A percentile compares a stretch with the other conserved stretches of the same genome.
These are phyloP conservation scores for Philypnodon macrostomus DNA, from an alignment of 2,797 vertebrate species.

Conservation along the genomic window DNA sequence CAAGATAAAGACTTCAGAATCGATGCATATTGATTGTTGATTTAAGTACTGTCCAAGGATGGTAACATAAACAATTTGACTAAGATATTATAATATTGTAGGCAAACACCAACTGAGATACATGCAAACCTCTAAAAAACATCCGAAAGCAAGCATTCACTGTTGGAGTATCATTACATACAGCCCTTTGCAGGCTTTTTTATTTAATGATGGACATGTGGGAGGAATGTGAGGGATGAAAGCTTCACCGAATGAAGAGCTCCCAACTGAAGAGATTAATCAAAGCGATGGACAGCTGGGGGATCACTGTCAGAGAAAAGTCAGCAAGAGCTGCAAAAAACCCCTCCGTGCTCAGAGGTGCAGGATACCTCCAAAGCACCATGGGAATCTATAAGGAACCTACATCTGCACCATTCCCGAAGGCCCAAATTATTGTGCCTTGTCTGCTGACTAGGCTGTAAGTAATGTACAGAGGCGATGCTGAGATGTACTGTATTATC, in stretches of 20 bases:
- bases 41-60: no score
- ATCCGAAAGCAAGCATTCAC: no score
- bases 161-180: no score
- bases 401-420: conserved; percentile 23
- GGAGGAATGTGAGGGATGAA: conserved; percentile 8
- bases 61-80: no score
- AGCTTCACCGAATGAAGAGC: conserved; percentile 32
- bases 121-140: no score
- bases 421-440: conserved; percentile 34
- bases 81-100: no score
- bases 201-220: background rate
- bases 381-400: conserved; percentile 21
- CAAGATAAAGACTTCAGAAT: no score
- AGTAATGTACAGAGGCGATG: conserved; percentile 32
- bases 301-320: conserved; percentile 36
- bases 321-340: conserved; percentile 36
- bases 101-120: no score
- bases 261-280: no score
- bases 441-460: conserved; percentile 38
- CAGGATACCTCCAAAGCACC: conserved; percentile 21
- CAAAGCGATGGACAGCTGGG: conserved; percentile 43
- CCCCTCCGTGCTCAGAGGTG: conserved; percentile 36
- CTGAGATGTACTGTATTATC: conserved; percentile 17
- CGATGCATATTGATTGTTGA: no score
- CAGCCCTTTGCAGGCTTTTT: no score